These are phyloP conservation scores for Acrobasis suavella DNA, from an alignment of 2,888 invertebrate species.

Conservation along the genomic window DNA sequence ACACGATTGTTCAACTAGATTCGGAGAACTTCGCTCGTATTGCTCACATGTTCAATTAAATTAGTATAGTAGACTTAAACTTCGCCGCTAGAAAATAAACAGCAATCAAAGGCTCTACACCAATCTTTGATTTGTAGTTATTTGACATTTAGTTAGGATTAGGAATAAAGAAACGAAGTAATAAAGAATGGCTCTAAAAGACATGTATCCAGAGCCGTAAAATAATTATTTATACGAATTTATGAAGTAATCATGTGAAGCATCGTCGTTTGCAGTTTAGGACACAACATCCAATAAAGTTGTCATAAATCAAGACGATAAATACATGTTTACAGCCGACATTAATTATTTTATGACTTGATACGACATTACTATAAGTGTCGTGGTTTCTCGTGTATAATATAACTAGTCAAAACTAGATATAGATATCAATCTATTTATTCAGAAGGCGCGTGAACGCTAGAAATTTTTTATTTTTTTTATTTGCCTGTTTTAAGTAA, in stretches of 20 bases:
- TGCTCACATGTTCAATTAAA: too few relatives aligned
- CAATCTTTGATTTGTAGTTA: too few relatives aligned
- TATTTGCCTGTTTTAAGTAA: too few relatives aligned
- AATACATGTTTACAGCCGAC: conserved; percentile 1
- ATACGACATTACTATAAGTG: conserved; percentile 6
- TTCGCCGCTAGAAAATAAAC: neutral
- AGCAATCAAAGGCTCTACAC: neutral
- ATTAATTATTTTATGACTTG: conserved; percentile 16
- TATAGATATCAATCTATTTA: neutral
- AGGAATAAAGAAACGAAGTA: too few relatives aligned
- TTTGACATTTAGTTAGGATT: too few relatives aligned
- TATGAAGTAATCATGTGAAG: conserved; percentile 10
- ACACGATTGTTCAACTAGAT: too few relatives aligned
- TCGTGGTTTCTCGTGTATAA: neutral
- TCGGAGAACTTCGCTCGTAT: too few relatives aligned
- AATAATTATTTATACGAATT: neutral
- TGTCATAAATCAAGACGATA: neutral
- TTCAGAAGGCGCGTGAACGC: too few relatives aligned
- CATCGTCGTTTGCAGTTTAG: conserved; percentile 1
- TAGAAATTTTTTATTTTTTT: too few relatives aligned
- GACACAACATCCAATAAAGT: conserved; percentile 6
- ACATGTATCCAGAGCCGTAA: too few relatives aligned
- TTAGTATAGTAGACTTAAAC: neutral
- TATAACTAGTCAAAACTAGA: neutral
- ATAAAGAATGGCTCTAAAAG: too few relatives aligned